Percentiles rank a stretch among this genome's conserved stretches.
phyloP scores from a whole-genome alignment of 1,140 invertebrate species.

The Stegodyphus dumicola region DNA sequence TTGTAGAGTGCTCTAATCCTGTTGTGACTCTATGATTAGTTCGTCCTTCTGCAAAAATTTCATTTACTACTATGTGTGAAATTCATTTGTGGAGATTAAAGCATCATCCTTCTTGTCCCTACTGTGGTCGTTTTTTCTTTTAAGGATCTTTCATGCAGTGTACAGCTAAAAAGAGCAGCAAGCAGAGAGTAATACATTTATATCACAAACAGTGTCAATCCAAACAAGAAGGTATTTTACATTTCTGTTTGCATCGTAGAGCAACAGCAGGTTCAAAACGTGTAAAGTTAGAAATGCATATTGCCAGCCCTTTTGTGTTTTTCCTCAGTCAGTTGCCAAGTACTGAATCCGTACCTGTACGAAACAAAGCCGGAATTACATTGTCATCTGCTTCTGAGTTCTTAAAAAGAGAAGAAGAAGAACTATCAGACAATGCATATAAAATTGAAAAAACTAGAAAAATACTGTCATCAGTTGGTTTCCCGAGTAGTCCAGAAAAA shows the following conservation, averaged over 20 bases:
- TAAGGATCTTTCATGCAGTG: constrained; percentile 81
- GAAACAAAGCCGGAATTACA: constrained; percentile 58
- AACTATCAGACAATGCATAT: constrained; percentile 4
- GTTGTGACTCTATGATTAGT: constrained; percentile 75
- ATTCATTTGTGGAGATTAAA: constrained; percentile 81
- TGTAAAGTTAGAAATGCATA: constrained; percentile 74
- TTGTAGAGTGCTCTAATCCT: constrained; percentile 84
- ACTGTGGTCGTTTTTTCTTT: no score
- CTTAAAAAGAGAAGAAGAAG: constrained; percentile 14
- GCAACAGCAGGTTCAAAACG: constrained; percentile 72
- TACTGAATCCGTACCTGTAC: constrained; percentile 27
- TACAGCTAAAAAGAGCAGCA: constrained; percentile 65
- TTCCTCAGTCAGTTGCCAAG: constrained; percentile 71
- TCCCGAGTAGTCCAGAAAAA: constrained; percentile 66
- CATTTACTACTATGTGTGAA: constrained; percentile 86
- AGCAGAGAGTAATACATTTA: constrained; percentile 72
- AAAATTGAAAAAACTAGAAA: constrained; percentile 56
- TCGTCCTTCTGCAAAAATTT: constrained; percentile 81
- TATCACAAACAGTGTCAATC: constrained; percentile 81
- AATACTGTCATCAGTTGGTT: constrained; percentile 64
- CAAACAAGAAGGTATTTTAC: constrained; percentile 64
- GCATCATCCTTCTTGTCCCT: constrained; percentile 88
- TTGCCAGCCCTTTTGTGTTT: constrained; percentile 73
- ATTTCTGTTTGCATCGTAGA: constrained; percentile 82
- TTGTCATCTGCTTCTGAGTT: constrained; percentile 23